Percentiles rank a stretch among this genome's conserved stretches.
phyloP scores from a whole-genome alignment of 2,113 vertebrate genomes.

The Cettia cetti region DNA sequence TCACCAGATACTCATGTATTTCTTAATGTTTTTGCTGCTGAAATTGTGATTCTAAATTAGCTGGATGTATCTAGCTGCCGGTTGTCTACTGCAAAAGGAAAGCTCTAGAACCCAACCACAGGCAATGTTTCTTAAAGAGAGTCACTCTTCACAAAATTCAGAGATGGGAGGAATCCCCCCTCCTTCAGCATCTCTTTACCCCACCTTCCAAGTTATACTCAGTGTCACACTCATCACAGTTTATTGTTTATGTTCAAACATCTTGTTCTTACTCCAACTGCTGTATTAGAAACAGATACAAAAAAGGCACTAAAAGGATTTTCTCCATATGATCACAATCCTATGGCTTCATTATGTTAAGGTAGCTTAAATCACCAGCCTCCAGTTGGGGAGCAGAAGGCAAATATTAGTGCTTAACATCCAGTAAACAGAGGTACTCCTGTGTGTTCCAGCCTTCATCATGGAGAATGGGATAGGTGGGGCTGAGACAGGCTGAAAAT shows the following conservation, averaged over 20 bases:
- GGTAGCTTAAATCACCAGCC: background rate
- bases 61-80: background rate
- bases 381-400: background rate
- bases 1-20: background rate
- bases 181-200: background rate
- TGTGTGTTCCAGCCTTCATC: background rate
- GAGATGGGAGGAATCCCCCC: background rate
- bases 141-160: background rate
- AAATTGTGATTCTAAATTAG: background rate
- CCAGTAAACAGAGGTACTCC: background rate
- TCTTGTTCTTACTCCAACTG: background rate
- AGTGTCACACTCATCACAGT: background rate
- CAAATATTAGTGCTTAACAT: background rate
- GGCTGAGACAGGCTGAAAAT: background rate
- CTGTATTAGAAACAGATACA: background rate
- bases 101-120: background rate
- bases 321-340: background rate
- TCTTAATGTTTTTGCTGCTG: background rate
- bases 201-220: background rate
- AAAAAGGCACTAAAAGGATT: conserved; percentile 32
- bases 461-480: background rate
- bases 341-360: background rate
- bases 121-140: no score
- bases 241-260: conserved; percentile 33
- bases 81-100: background rate